Percentiles rank a stretch among this genome's conserved stretches.
phyloP scores from a whole-genome alignment of 2,797 vertebrate species.

The Rhabdomys pumilio region DNA sequence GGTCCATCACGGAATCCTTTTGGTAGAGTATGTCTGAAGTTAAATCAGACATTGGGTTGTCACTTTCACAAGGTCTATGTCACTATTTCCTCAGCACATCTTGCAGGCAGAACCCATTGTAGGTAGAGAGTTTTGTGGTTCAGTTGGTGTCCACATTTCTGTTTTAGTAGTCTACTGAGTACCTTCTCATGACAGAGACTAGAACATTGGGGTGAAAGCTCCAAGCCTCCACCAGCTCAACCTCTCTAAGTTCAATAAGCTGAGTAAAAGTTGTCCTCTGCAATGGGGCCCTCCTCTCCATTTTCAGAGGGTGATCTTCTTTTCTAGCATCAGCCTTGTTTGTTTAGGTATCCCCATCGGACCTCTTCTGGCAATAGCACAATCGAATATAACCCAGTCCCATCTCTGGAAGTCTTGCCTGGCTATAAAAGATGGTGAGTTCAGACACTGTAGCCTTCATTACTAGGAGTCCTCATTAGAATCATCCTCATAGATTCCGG shows the following conservation, averaged over 20 bases:
- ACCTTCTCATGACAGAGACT: background rate
- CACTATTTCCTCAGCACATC: background rate
- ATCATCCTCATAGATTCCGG: background rate
- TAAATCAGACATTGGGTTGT: background rate
- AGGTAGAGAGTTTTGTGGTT: background rate
- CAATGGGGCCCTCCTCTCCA: background rate
- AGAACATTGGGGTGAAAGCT: background rate
- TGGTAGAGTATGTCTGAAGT: background rate
- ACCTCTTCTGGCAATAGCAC: background rate
- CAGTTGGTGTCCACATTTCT: background rate
- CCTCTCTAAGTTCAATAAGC: background rate
- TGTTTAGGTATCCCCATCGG: background rate
- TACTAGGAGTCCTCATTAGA: background rate
- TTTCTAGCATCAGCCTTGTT: background rate
- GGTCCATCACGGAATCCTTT: background rate
- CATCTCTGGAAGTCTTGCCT: background rate
- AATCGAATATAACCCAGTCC: background rate
- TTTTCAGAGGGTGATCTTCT: background rate
- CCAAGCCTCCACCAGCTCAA: background rate
- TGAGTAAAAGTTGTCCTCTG: background rate
- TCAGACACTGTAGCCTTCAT: background rate
- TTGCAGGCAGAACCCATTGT: background rate
- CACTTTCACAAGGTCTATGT: too few species aligned
- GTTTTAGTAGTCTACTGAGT: background rate
- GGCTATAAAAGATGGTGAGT: background rate